A percentile compares a stretch with the other conserved stretches of the same genome.
Conservation (phyloP, 2,797 vertebrate genomes). For the Helicolenus hilgendorfi region DNA sequence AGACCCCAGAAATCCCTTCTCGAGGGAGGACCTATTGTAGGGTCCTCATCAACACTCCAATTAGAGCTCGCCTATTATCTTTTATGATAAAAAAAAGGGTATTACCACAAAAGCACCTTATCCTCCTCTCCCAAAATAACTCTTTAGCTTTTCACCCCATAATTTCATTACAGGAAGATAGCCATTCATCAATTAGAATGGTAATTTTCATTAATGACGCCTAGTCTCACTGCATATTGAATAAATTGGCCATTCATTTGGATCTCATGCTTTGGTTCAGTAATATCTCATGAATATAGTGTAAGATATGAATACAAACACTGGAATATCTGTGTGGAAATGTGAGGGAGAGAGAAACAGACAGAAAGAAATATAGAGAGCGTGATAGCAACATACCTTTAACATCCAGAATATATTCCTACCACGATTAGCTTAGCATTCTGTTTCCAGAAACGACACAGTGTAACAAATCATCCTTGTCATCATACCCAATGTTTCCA, state of each 20-base stretch:
- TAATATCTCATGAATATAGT: slow-evolving; percentile 73
- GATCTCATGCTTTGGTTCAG: slow-evolving; percentile 69
- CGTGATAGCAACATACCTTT: neutral
- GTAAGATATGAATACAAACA: slow-evolving; percentile 73
- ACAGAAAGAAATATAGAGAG: neutral
- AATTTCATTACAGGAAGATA: slow-evolving; percentile 86
- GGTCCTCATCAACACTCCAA: slow-evolving; percentile 88
- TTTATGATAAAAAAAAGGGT: slow-evolving; percentile 82
- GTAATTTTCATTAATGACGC: slow-evolving; percentile 83
- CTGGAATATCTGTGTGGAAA: slow-evolving; percentile 35
- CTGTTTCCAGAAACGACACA: neutral
- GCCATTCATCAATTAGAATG: slow-evolving; percentile 86
- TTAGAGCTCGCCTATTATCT: slow-evolving; percentile 87
- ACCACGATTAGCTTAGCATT: neutral
- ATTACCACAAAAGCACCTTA: slow-evolving; percentile 81
- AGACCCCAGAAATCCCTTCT: slow-evolving; percentile 80
- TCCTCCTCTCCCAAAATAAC: slow-evolving; percentile 80
- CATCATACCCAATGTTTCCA: neutral
- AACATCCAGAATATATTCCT: slow-evolving; percentile 22
- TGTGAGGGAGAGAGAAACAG: neutral
- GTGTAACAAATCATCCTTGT: slow-evolving; percentile 10
- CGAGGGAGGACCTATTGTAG: slow-evolving; percentile 82
- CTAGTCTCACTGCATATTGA: slow-evolving; percentile 69
- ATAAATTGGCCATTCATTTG: slow-evolving; percentile 78
- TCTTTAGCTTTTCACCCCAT: slow-evolving; percentile 84